phyloP scores from a whole-genome alignment of 2,797 vertebrate genomes.

The Microctenopoma steveboyesi region DNA sequence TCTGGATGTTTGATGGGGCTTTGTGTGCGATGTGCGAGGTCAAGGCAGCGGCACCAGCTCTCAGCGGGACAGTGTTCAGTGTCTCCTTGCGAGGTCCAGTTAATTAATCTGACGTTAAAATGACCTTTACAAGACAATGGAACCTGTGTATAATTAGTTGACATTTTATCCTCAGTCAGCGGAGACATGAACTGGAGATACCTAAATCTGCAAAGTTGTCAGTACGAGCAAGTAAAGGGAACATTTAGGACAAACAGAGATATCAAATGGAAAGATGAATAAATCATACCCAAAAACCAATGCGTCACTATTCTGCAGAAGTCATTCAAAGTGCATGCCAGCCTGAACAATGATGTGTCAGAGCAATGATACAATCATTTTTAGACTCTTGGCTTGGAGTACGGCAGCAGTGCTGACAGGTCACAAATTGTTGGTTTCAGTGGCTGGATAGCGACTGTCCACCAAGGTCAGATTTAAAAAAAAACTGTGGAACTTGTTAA shows the following conservation, averaged over 20 bases:
- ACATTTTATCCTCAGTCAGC: too few species aligned
- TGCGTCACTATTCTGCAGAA: constrained; percentile 38
- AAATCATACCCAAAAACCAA: constrained; percentile 8
- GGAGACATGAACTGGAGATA: not conserved
- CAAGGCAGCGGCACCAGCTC: constrained; percentile 50
- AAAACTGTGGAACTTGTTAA: constrained; percentile 47
- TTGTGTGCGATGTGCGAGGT: constrained; percentile 68
- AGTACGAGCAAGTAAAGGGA: not conserved
- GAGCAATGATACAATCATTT: constrained; percentile 55
- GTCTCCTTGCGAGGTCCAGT: constrained; percentile 51
- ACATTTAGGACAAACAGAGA: not conserved
- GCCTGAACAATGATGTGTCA: constrained; percentile 35
- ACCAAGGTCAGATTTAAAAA: constrained; percentile 46
- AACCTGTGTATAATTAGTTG: not conserved
- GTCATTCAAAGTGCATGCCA: constrained; percentile 46
- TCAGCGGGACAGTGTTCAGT: constrained; percentile 42
- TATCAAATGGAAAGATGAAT: constrained; percentile 16
- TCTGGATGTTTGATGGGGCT: constrained; percentile 46
- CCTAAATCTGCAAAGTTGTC: constrained; percentile 1
- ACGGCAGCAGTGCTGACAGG: constrained; percentile 50
- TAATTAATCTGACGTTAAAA: constrained; percentile 61
- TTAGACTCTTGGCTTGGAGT: constrained; percentile 54
- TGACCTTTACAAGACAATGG: constrained; percentile 38
- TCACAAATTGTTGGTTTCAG: constrained; percentile 48
- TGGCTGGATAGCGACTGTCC: constrained; percentile 47